Conservation (phyloP, 2,113 vertebrate genomes). For the Siphamia tubifer region DNA sequence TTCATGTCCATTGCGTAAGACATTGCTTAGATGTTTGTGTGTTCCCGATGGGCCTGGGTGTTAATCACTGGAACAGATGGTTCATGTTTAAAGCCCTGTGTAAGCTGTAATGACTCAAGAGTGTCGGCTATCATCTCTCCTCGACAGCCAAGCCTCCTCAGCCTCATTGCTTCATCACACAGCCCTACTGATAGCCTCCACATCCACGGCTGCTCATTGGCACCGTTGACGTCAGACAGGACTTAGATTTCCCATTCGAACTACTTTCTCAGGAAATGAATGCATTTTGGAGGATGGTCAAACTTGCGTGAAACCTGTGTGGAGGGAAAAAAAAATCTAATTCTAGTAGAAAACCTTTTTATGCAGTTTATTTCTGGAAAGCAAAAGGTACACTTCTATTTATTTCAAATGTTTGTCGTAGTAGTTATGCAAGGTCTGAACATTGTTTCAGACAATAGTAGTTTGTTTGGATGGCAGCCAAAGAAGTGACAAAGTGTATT, state of each 20-base stretch:
- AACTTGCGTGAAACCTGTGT: too few relatives aligned
- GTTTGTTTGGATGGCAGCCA: too few relatives aligned
- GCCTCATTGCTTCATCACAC: slow-evolving; percentile 5
- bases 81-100: slow-evolving; percentile 66
- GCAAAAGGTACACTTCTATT: too few relatives aligned
- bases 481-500: too few relatives aligned
- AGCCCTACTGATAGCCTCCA: slow-evolving; percentile 12
- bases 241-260: slow-evolving; percentile 18
- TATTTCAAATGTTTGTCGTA: too few relatives aligned
- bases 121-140: slow-evolving; percentile 56
- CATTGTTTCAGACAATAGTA: too few relatives aligned
- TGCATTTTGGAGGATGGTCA: not conserved
- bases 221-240: slow-evolving; percentile 5
- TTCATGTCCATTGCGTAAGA: slow-evolving; percentile 31
- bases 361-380: too few relatives aligned
- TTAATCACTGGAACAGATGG: slow-evolving; percentile 73
- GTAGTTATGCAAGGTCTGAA: too few relatives aligned
- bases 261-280: not conserved
- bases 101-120: slow-evolving; percentile 71
- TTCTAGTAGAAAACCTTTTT: too few relatives aligned
- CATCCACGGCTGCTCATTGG: slow-evolving; percentile 12
- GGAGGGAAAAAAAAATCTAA: not conserved
- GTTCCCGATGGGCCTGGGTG: slow-evolving; percentile 35
- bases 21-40: slow-evolving; percentile 23
- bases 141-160: slow-evolving; percentile 24